phyloP scores from a whole-genome alignment of 2,113 vertebrate genomes.

The Platycercus adscitus region DNA sequence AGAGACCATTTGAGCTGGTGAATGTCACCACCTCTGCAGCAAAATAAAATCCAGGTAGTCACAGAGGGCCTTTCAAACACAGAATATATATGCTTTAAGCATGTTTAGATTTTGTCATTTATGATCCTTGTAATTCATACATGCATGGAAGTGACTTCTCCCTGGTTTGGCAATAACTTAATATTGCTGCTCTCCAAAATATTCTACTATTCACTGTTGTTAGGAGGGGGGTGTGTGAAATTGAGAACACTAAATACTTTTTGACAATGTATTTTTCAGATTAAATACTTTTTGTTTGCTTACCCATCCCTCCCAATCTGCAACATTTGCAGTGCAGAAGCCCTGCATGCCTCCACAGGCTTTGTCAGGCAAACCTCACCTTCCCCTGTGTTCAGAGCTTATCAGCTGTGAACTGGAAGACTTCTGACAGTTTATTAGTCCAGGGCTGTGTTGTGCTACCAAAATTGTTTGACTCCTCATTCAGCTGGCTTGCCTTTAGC shows the following conservation, averaged over 20 bases:
- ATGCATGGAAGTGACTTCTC: neutral
- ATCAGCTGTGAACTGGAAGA: conserved; percentile 12
- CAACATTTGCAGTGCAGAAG: neutral
- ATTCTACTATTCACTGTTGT: neutral
- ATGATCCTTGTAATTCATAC: neutral
- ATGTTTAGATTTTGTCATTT: neutral
- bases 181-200: neutral
- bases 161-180: neutral
- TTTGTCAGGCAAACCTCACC: neutral
- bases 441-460: neutral
- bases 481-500: neutral
- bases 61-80: neutral
- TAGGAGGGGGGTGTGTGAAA: neutral
- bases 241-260: neutral
- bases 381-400: neutral
- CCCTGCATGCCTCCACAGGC: conserved; percentile 10
- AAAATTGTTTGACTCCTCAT: neutral
- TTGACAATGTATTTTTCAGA: neutral
- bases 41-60: neutral
- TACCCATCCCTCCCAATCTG: neutral
- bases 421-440: conserved; percentile 19
- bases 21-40: neutral
- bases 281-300: neutral
- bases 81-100: neutral
- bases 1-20: neutral